Conservation (phyloP, 2,113 vertebrate species). For the Platanista minor region DNA sequence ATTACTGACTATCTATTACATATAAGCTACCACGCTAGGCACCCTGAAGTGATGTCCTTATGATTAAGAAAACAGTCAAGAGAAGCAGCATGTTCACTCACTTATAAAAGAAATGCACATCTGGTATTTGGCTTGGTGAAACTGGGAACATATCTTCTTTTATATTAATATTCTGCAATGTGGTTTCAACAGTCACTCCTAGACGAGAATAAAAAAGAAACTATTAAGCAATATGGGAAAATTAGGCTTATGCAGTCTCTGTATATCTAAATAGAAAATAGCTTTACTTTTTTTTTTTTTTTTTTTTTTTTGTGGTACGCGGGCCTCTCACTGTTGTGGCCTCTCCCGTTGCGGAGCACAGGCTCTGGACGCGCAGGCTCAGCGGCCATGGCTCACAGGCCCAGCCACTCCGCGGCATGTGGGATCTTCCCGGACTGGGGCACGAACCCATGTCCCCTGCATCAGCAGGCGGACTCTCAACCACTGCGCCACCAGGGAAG, state of each 20-base stretch:
- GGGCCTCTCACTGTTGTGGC: no score
- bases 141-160: conserved; percentile 84
- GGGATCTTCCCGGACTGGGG: no score
- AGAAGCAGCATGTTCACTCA: conserved; percentile 77
- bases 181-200: conserved; percentile 89
- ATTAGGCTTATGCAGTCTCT: neutral
- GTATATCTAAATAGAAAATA: neutral
- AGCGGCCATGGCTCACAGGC: no score
- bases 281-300: neutral
- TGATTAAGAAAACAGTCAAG: neutral
- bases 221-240: conserved; percentile 11
- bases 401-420: no score
- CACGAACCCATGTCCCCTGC: no score
- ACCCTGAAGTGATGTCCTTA: neutral
- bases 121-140: conserved; percentile 84
- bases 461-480: no score
- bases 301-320: no score
- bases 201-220: conserved; percentile 46
- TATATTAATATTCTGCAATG: conserved; percentile 83
- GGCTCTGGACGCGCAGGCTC: no score
- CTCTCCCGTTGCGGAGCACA: no score
- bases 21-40: neutral
- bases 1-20: neutral
- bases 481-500: no score
- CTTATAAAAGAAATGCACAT: conserved; percentile 96